A percentile compares a stretch with the other conserved stretches of the same genome.
These are phyloP conservation scores for Ctena decussata DNA, from an alignment of 2,888 invertebrate genomes.

Conservation along the genomic window DNA sequence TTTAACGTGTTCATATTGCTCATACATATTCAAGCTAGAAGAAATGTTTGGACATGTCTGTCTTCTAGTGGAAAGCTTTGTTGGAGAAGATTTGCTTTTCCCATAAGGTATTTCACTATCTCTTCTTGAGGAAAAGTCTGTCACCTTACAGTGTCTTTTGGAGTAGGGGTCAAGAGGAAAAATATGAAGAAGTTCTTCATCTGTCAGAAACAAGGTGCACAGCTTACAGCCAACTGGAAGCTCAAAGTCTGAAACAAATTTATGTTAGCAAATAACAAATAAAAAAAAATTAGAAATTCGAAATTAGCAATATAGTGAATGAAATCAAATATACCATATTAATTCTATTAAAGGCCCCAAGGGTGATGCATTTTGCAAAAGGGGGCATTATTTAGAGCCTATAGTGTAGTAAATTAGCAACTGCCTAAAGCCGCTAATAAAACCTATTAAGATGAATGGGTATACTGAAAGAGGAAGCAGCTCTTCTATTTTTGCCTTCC, in stretches of 20 bases:
- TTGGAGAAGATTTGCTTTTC: neutral
- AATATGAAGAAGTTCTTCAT: slow-evolving; percentile 87
- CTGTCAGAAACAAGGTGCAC: slow-evolving; percentile 92
- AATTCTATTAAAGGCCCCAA: too few relatives aligned
- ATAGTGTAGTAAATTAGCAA: too few relatives aligned
- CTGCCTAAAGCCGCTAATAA: too few relatives aligned
- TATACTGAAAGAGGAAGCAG: too few relatives aligned
- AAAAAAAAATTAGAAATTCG: too few relatives aligned
- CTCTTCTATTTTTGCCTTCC: too few relatives aligned
- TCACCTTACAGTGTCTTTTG: slow-evolving; percentile 58
- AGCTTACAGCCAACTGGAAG: slow-evolving; percentile 94
- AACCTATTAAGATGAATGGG: too few relatives aligned
- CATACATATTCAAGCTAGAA: neutral
- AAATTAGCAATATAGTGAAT: too few relatives aligned
- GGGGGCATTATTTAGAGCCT: too few relatives aligned
- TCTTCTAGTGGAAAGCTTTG: slow-evolving; percentile 21
- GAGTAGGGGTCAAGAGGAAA: slow-evolving; percentile 38
- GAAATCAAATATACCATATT: too few relatives aligned
- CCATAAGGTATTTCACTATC: slow-evolving; percentile 19
- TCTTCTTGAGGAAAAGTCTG: slow-evolving; percentile 47
- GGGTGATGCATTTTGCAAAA: too few relatives aligned
- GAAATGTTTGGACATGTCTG: slow-evolving; percentile 46
- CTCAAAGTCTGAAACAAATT: slow-evolving; percentile 89
- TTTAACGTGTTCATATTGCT: neutral
- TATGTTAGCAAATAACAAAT: too few relatives aligned